These are phyloP conservation scores for Heterodera filipjevi DNA, from an alignment of 2,888 invertebrate species.

Conservation along the genomic window DNA sequence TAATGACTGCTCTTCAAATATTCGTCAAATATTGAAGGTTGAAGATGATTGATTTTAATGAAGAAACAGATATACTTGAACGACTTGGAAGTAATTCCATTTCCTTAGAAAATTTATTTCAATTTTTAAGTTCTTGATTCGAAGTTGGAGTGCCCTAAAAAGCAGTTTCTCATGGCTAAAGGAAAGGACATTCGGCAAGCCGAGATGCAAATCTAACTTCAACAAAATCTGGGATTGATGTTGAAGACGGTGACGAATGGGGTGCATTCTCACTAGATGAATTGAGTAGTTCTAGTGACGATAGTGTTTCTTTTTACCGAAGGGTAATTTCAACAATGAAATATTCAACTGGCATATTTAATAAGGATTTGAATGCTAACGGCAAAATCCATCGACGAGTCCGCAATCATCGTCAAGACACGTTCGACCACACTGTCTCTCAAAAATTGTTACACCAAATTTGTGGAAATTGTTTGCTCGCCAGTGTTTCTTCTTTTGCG, in stretches of 20 bases:
- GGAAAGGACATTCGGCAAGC: slow-evolving; percentile 1
- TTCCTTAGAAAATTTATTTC: not conserved
- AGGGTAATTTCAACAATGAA: not conserved
- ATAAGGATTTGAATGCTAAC: not conserved
- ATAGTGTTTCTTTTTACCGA: slow-evolving; percentile 6
- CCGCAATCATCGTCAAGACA: not conserved
- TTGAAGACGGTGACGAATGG: slow-evolving; percentile 8
- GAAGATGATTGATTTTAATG: slow-evolving; percentile 35
- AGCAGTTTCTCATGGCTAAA: slow-evolving; percentile 17
- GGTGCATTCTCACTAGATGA: slow-evolving; percentile 1
- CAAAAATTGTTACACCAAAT: not conserved
- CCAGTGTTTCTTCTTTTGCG: slow-evolving; percentile 13
- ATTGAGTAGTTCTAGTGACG: slow-evolving; percentile 20
- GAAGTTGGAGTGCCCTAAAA: slow-evolving; percentile 48
- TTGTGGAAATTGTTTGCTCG: slow-evolving; percentile 2
- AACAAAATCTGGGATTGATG: not conserved
- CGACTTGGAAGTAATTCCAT: slow-evolving; percentile 54
- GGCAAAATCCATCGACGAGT: not conserved
- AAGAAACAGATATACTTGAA: slow-evolving; percentile 51
- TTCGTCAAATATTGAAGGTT: too few species aligned
- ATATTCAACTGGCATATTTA: not conserved
- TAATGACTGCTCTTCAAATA: too few species aligned
- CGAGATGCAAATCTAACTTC: not conserved
- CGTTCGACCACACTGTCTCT: too few species aligned
- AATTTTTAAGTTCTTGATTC: slow-evolving; percentile 49